phyloP scores from a whole-genome alignment of 2,797 vertebrate species.

The Siniperca undulata region DNA sequence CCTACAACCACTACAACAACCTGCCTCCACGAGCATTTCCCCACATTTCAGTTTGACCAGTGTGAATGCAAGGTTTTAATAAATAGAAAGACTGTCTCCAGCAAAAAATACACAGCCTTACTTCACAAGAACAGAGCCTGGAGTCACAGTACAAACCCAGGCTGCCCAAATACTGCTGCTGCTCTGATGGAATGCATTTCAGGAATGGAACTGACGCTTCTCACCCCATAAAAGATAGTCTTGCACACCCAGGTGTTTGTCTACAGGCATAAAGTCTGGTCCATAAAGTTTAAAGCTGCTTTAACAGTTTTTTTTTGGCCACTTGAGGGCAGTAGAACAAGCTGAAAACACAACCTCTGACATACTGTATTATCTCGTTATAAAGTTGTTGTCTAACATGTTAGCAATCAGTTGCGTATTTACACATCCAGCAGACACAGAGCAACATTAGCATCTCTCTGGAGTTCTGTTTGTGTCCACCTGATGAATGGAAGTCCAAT shows the following conservation, averaged over 20 bases:
- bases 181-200: conserved; percentile 30
- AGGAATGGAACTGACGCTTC: conserved; percentile 16
- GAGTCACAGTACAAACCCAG: conserved; percentile 11
- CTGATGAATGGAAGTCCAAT: neutral
- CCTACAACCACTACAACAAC: conserved; percentile 32
- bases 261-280: conserved; percentile 16
- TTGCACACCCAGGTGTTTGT: conserved; percentile 4
- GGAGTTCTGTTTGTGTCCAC: neutral
- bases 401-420: neutral
- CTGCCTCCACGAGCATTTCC: conserved; percentile 13
- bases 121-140: conserved; percentile 10
- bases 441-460: neutral
- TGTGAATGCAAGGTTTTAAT: conserved; percentile 48
- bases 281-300: conserved; percentile 14
- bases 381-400: neutral
- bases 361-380: neutral
- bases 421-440: conserved; percentile 15
- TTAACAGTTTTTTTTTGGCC: conserved; percentile 13
- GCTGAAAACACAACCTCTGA: neutral
- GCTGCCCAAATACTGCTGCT: neutral
- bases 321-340: neutral
- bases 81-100: conserved; percentile 54
- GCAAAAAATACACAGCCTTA: conserved; percentile 31
- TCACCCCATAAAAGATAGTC: conserved; percentile 1
- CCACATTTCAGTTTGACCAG: conserved; percentile 17